phyloP scores from a whole-genome alignment of 2,113 vertebrate species.

The Rhea pennata region DNA sequence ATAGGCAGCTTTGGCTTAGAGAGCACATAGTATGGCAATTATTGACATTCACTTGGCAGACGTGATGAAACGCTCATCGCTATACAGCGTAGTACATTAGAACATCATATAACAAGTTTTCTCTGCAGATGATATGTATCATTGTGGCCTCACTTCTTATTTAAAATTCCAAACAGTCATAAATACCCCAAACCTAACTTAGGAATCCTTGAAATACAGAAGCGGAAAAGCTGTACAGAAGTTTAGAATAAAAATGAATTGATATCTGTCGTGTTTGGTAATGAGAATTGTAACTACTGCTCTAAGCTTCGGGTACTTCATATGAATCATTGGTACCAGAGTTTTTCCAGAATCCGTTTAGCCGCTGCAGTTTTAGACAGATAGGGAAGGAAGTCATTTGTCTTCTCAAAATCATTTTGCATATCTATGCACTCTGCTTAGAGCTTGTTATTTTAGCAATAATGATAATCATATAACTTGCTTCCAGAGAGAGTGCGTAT shows the following conservation, averaged over 20 bases:
- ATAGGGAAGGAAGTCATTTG: neutral
- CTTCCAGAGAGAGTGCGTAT: neutral
- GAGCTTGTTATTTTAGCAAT: conserved; percentile 35
- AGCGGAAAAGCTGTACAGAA: neutral
- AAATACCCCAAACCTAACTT: neutral
- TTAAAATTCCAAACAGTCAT: neutral
- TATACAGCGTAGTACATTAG: neutral
- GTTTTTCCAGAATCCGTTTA: neutral
- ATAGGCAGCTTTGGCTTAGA: neutral
- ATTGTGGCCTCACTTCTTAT: neutral
- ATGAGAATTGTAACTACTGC: neutral
- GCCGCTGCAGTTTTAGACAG: neutral
- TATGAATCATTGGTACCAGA: neutral
- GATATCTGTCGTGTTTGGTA: neutral
- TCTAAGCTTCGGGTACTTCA: neutral
- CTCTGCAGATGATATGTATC: neutral
- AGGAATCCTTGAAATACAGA: neutral
- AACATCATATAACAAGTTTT: neutral
- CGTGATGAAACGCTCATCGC: neutral
- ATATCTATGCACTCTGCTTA: neutral
- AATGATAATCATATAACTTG: neutral
- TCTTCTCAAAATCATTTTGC: neutral
- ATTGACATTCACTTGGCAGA: conserved; percentile 7
- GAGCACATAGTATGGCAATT: neutral
- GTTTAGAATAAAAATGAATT: neutral